Percentiles rank a stretch among this genome's conserved stretches.
These are phyloP conservation scores for Thripadectes ignobilis DNA, from an alignment of 2,797 vertebrate species.

Conservation along the genomic window DNA sequence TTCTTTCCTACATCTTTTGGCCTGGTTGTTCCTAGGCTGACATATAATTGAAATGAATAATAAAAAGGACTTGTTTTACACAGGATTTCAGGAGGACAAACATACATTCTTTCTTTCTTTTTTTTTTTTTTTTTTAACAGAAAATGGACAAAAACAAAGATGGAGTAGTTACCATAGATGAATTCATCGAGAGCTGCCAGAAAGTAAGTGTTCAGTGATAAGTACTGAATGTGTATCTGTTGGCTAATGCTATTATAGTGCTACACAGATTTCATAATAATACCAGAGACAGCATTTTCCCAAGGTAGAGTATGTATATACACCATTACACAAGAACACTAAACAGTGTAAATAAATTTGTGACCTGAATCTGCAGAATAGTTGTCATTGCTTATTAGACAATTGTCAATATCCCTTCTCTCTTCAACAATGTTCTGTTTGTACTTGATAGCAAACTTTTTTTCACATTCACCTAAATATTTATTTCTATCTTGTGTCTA, in stretches of 20 bases:
- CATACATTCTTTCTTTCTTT: background rate
- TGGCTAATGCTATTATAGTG: background rate
- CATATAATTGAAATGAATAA: background rate
- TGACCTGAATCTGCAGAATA: background rate
- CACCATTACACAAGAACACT: background rate
- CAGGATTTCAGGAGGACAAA: background rate
- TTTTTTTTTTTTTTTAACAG: slow-evolving; percentile 74
- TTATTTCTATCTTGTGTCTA: background rate
- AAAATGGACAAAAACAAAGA: slow-evolving; percentile 99
- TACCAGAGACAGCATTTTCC: background rate
- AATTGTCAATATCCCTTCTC: background rate
- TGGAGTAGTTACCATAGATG: slow-evolving; percentile 97
- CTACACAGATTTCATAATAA: background rate
- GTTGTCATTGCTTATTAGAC: background rate
- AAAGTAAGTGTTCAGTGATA: slow-evolving; percentile 83
- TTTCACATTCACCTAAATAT: background rate
- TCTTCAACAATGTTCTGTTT: background rate
- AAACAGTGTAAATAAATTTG: background rate
- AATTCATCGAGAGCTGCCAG: slow-evolving; percentile 99
- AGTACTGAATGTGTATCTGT: background rate
- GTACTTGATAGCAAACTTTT: background rate
- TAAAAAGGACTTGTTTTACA: background rate
- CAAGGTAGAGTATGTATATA: background rate
- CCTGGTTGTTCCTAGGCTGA: background rate
- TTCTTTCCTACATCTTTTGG: background rate